Conservation (phyloP, 2,888 invertebrate species). For the Gerris lacustris region DNA sequence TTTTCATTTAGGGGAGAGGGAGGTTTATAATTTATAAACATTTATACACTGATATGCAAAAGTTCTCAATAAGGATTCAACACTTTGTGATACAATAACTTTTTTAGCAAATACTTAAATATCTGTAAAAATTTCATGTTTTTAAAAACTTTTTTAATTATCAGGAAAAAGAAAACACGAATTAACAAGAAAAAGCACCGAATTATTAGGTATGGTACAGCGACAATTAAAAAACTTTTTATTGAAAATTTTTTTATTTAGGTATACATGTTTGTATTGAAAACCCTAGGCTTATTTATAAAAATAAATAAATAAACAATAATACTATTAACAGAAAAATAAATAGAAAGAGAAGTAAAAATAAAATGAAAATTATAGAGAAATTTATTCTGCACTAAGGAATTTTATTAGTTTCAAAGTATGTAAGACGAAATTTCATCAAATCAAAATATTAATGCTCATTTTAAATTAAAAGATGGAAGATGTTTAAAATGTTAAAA, state of each 20-base stretch:
- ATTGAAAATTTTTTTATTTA: not conserved
- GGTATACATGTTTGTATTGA: not conserved
- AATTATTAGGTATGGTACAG: constrained; percentile 4
- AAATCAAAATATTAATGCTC: too few species aligned
- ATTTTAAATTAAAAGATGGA: too few species aligned
- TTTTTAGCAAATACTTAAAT: not conserved
- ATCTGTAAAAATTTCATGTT: not conserved
- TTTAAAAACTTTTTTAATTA: too few species aligned
- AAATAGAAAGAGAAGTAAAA: too few species aligned
- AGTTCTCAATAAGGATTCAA: constrained; percentile 2
- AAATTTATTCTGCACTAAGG: too few species aligned
- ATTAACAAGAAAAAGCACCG: constrained; percentile 6
- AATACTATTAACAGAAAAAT: not conserved
- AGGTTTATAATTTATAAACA: not conserved
- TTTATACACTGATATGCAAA: constrained; percentile 6
- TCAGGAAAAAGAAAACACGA: not conserved
- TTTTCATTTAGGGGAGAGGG: not conserved
- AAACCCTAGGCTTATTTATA: not conserved
- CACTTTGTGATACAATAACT: not conserved
- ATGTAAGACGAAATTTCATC: too few species aligned
- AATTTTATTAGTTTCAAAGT: too few species aligned
- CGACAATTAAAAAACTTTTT: not conserved
- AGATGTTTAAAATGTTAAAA: too few species aligned
- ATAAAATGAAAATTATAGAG: too few species aligned
- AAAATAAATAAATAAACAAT: not conserved